These are phyloP conservation scores for Apodemia zela DNA, from an alignment of 2,888 invertebrate species.

Conservation along the genomic window DNA sequence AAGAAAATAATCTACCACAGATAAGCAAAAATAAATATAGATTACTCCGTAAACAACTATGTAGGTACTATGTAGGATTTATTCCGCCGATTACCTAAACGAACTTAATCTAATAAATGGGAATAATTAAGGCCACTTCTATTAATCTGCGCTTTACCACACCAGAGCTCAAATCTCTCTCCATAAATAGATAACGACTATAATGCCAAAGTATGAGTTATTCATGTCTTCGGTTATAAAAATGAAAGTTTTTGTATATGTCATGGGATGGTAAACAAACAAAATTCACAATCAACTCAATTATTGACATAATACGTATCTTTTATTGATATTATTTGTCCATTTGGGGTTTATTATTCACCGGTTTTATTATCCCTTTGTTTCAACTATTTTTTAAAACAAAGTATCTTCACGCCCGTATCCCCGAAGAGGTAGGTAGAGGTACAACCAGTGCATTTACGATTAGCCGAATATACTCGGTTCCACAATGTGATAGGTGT, in stretches of 20 bases:
- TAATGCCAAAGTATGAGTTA: conserved; percentile 34
- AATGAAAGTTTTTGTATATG: neutral
- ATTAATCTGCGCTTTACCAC: conserved; percentile 34
- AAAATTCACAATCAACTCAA: too few species aligned
- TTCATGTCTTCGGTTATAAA: conserved; percentile 24
- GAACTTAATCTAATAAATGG: conserved; percentile 24
- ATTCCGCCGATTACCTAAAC: neutral
- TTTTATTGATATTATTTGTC: too few species aligned
- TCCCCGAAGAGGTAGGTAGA: too few species aligned
- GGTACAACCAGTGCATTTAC: too few species aligned
- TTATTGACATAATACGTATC: too few species aligned
- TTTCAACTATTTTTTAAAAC: too few species aligned
- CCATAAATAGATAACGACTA: conserved; percentile 40
- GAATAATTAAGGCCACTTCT: conserved; percentile 34
- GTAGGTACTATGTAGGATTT: neutral
- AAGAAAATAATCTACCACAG: neutral
- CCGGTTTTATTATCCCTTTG: too few species aligned
- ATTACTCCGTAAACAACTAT: neutral
- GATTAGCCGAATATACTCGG: too few species aligned
- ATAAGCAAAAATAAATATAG: neutral
- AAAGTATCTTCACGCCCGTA: too few species aligned
- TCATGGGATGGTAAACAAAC: too few species aligned
- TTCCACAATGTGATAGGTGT: too few species aligned
- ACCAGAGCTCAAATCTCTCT: conserved; percentile 38
- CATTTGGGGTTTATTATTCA: too few species aligned